Evolutionary conservation across 1,140 invertebrate genomes (phyloP).

Genomic region (Formica exsecta): DNA sequence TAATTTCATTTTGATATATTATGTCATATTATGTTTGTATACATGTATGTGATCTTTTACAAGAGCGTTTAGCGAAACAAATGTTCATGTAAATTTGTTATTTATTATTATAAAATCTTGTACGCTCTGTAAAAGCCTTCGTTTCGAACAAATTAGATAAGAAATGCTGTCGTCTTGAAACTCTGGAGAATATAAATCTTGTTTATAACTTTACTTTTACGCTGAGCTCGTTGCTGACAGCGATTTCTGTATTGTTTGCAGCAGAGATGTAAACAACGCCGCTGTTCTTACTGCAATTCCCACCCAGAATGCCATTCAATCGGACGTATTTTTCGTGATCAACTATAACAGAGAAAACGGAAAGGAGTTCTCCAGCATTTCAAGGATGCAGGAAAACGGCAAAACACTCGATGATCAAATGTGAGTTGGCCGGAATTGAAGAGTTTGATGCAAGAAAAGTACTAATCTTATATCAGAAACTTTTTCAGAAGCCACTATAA

Average conservation of each 20-base stretch:
- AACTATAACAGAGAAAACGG: not conserved
- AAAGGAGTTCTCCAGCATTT: conserved; percentile 2
- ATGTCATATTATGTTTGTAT: too few relatives aligned
- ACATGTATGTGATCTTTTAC: not conserved
- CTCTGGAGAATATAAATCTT: not conserved
- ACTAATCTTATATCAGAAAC: not conserved
- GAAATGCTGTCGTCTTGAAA: not conserved
- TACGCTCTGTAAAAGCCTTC: not conserved
- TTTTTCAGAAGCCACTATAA: not conserved
- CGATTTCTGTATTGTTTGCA: conserved; percentile 57
- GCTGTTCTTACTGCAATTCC: conserved; percentile 46
- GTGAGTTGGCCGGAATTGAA: conserved; percentile 27
- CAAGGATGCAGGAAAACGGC: not conserved
- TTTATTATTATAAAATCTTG: not conserved
- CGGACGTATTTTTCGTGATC: conserved; percentile 62
- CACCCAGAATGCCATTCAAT: conserved; percentile 28
- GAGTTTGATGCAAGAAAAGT: not conserved
- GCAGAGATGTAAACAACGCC: conserved; percentile 53
- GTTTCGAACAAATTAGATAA: not conserved
- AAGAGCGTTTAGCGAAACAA: not conserved
- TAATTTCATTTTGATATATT: not conserved
- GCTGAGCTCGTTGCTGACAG: conserved; percentile 48
- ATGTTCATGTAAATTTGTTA: too few relatives aligned
- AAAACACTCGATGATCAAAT: conserved; percentile 16
- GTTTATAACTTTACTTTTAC: conserved; percentile 41